Conservation (phyloP, 2,113 vertebrate genomes). For the Eurystomus gularis region DNA sequence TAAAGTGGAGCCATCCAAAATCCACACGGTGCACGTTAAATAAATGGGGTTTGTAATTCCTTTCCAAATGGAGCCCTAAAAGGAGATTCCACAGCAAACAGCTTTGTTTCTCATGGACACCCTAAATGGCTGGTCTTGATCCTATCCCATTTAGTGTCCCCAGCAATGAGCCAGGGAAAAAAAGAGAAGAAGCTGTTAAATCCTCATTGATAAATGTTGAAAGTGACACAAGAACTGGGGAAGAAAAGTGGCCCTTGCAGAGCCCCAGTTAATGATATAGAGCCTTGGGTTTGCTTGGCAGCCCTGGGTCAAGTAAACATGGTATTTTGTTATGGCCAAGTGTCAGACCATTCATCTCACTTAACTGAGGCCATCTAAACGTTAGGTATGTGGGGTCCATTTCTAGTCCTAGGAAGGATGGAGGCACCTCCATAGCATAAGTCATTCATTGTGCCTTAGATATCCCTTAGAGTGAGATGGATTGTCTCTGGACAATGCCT, state of each 20-base stretch:
- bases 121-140: neutral
- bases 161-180: neutral
- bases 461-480: neutral
- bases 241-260: neutral
- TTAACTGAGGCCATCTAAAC: neutral
- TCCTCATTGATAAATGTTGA: neutral
- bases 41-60: neutral
- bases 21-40: neutral
- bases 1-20: neutral
- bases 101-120: neutral
- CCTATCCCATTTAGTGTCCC: neutral
- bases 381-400: neutral
- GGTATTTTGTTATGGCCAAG: accelerated
- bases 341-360: neutral
- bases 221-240: neutral
- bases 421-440: neutral
- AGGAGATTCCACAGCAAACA: neutral
- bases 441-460: neutral
- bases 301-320: neutral
- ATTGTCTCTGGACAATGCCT: neutral
- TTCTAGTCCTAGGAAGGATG: neutral
- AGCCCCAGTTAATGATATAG: neutral
- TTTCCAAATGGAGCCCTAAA: neutral
- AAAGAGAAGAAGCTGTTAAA: neutral
- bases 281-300: neutral